Conservation (phyloP, 1,140 invertebrate species). For the Pinna nobilis region DNA sequence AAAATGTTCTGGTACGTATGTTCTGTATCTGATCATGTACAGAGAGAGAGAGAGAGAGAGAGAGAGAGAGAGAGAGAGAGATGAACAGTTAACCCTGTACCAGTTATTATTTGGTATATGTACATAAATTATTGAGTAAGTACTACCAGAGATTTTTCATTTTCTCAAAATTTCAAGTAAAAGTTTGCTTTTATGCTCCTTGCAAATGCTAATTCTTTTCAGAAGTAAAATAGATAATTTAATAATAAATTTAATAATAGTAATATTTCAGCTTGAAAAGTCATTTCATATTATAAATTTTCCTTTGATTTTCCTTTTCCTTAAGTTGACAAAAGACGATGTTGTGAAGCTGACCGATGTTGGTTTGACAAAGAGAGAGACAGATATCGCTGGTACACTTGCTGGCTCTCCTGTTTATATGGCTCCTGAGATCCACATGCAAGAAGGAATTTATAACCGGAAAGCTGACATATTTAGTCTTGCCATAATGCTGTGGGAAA, state of each 20-base stretch:
- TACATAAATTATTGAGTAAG: no score
- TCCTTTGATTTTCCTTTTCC: not conserved
- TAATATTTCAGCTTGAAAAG: not conserved
- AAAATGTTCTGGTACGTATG: slow-evolving; percentile 67
- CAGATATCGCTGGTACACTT: slow-evolving; percentile 57
- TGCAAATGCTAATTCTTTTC: no score
- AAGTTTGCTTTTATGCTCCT: no score
- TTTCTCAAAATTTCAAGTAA: not conserved
- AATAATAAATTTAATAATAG: not conserved
- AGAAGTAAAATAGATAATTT: not conserved
- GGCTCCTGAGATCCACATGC: slow-evolving; percentile 65
- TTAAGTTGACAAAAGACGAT: slow-evolving; percentile 58
- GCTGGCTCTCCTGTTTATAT: slow-evolving; percentile 65
- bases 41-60: slow-evolving; percentile 1
- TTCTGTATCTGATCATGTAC: not conserved
- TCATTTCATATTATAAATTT: not conserved
- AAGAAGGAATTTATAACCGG: slow-evolving; percentile 35
- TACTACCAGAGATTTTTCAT: no score
- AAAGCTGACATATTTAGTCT: slow-evolving; percentile 56
- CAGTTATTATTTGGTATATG: no score
- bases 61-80: slow-evolving; percentile 1
- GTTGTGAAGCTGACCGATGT: slow-evolving; percentile 67
- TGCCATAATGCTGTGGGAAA: slow-evolving; percentile 66
- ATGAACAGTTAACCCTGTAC: no score
- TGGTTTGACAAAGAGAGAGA: slow-evolving; percentile 61